Base-by-base conservation (phyloP, 2,113 vertebrate genomes). In the Calidris pygmaea region DNA sequence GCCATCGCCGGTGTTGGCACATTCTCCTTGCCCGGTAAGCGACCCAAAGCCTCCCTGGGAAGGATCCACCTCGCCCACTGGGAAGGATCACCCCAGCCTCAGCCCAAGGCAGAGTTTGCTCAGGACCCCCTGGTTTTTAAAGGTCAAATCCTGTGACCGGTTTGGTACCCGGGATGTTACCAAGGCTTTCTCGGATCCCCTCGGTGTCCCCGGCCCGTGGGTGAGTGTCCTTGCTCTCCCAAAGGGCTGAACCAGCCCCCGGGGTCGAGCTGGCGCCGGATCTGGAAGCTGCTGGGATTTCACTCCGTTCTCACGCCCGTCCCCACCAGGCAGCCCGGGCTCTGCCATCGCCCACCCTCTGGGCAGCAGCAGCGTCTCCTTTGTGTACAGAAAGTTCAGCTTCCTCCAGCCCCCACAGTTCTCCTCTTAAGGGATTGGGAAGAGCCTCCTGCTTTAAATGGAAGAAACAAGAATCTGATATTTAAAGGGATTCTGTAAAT, bases 1-100 rank as follows among this genome's bases (percentile, higher is more conserved):
- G 3, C 34, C 52, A 0, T 19, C 29, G 23, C 55, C 5, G 2
- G 12, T 5, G 37, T 47, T 47, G 6, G 1, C 2, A 2, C 3
- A 0, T 37, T 68, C 60, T 37, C 41, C 43, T 15, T 5, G 27
- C 75, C 62, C 1, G 39, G 21, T 48, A 48, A 48, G 47, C 21
- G 47, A 48, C 47, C 47, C 47, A 48, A 48, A 48, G 21, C 47
- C 47, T 48, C 47, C 47, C 47, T 11, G 47, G 47, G 47, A 48
- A 22, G 47, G 47, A 48, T 22, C 47, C 47, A 48, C 10, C 84
- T 70, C 9, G 1, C 67, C 37, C 55, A 0, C 47, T 11, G 47
- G 47, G 47, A 48, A 22, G 47, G 47, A 48, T 8, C 39, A 0
- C 20, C 67, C 73, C 67, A 5, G 17, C 55, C 32, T 27, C 72